These are phyloP conservation scores for Agrilus planipennis DNA, from an alignment of 1,140 invertebrate genomes.

Conservation along the genomic window DNA sequence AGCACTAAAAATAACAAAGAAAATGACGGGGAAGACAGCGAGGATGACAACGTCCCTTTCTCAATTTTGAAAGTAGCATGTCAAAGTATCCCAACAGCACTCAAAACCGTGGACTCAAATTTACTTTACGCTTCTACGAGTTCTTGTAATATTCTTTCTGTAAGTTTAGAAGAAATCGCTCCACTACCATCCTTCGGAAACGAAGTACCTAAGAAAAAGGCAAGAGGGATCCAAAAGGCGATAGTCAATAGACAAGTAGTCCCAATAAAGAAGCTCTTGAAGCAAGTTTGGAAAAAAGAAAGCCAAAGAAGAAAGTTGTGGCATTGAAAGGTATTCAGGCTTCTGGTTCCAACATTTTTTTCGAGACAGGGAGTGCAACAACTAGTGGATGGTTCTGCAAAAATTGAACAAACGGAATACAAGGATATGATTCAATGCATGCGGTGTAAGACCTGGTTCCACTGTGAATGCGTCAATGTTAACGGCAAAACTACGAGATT, in stretches of 20 bases:
- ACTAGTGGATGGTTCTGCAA: conserved; percentile 2
- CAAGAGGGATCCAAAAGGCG: neutral
- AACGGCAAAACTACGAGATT: neutral
- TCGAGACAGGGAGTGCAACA: neutral
- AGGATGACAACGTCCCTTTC: too few species aligned
- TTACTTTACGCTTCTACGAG: too few species aligned
- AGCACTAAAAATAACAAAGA: too few species aligned
- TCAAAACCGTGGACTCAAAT: too few species aligned
- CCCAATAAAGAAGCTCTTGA: too few species aligned
- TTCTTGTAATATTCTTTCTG: conserved; percentile 1
- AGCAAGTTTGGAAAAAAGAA: too few species aligned
- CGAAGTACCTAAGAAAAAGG: neutral
- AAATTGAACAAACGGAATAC: neutral
- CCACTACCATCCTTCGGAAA: neutral
- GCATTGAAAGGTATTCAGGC: neutral
- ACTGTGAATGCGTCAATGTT: conserved; percentile 1
- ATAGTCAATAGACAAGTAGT: too few species aligned
- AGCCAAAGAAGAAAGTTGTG: too few species aligned
- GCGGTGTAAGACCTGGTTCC: conserved; percentile 2
- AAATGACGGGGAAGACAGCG: too few species aligned
- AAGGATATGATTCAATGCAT: conserved; percentile 4
- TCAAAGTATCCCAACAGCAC: too few species aligned
- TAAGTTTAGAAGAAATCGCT: conserved; percentile 3
- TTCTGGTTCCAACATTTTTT: neutral
- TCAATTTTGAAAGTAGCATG: neutral